Conservation (phyloP, 2,113 vertebrate genomes). For the Podilymbus podiceps region DNA sequence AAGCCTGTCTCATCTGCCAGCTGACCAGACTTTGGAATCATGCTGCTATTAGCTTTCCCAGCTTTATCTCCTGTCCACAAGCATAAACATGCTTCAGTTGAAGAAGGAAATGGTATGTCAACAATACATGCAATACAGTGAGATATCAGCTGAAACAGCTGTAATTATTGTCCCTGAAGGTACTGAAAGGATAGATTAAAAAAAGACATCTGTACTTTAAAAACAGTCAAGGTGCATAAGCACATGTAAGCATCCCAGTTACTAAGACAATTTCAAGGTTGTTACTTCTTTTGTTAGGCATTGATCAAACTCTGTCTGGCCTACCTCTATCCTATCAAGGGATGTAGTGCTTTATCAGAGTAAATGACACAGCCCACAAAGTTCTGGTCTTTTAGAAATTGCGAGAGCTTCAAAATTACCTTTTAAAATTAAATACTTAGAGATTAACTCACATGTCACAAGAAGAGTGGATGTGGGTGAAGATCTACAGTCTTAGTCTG, state of each 20-base stretch:
- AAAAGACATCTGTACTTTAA: neutral
- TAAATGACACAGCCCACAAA: neutral
- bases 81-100: neutral
- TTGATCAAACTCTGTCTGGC: neutral
- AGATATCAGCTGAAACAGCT: neutral
- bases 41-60: neutral
- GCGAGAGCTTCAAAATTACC: neutral
- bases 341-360: neutral
- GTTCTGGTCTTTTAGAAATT: neutral
- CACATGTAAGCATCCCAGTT: neutral
- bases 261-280: neutral
- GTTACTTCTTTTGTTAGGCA: neutral
- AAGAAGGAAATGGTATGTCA: neutral
- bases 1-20: neutral
- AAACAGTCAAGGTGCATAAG: neutral
- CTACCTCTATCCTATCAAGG: neutral
- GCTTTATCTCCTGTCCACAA: neutral
- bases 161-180: neutral
- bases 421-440: neutral
- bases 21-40: neutral
- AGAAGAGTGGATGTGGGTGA: neutral
- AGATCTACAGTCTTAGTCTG: neutral
- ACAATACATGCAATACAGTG: neutral
- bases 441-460: constrained; percentile 50
- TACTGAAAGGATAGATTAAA: neutral